Base-by-base conservation (phyloP, 2,113 vertebrate genomes). In the Carollia perspicillata region DNA sequence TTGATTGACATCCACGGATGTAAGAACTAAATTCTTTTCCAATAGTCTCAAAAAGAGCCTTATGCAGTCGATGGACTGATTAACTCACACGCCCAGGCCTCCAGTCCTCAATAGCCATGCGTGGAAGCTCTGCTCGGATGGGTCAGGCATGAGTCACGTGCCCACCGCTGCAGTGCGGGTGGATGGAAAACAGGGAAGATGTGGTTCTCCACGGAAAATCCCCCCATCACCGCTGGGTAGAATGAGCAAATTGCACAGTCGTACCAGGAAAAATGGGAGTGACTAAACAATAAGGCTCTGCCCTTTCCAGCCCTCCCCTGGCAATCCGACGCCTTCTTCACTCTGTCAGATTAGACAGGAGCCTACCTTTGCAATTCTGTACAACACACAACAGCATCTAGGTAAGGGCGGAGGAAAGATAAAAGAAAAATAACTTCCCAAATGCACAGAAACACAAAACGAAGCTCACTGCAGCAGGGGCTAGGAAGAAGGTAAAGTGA, bases 151-250 rank as follows among this genome's bases (percentile, higher is more conserved):
- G 22, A 55, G 5, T 83, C 63, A n/a, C 22, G 8, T 3, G 30
- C 3, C 80, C 13, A 49, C 1, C 8, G 0, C 1, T 16, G 17
- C 28, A 53, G 0, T 49, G n/a, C 87, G 22, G 51, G 47, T 8
- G 35, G 51, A 49, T 5, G 75, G 77, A 74, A 49, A 72, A 23
- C 75, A 49, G 20, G 4, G 26, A 13, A 68, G 8, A 0, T 80
- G 8, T 33, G 11, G 2, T 60, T 90, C 77, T 0, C 14, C 1
- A 23, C 0, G 40, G 63, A 74, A 86, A 90, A 71, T 72, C 77
- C 13, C 8, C 6, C 47, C 63, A 30, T 42, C 23, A 6, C 6
- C 65, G 18, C 11, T 71, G 10, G 33, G 78, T 68, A n/a, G 13
- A 69, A 0, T 23, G 55, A 30, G n/a, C 3, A 55, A n/a, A 33